Percentiles rank a stretch among this genome's conserved stretches.
Evolutionary conservation across 2,113 vertebrate genomes (phyloP).

Genomic region (Etia nguti): DNA sequence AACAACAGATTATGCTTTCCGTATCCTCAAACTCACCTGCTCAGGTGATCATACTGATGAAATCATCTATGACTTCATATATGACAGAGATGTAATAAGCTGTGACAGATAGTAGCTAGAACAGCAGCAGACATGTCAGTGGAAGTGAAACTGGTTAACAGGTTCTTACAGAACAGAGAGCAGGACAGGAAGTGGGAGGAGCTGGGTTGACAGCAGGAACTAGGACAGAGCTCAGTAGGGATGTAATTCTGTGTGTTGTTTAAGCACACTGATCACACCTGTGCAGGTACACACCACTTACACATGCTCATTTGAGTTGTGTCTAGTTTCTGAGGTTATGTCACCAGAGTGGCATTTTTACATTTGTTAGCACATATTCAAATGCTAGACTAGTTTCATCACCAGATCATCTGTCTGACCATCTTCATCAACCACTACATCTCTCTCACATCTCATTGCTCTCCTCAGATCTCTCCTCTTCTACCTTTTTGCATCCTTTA

Average conservation of each 20-base stretch:
- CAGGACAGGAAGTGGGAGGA: background rate
- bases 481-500: background rate
- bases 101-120: background rate
- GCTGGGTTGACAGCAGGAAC: background rate
- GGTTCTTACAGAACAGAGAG: background rate
- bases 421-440: background rate
- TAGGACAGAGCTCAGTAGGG: background rate
- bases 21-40: background rate
- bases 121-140: background rate
- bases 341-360: background rate
- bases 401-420: background rate
- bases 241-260: background rate
- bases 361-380: background rate
- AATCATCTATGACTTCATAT: background rate
- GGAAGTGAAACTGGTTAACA: background rate
- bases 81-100: background rate
- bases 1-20: background rate
- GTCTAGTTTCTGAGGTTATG: background rate
- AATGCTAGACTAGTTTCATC: background rate
- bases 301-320: background rate
- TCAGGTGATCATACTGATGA: background rate
- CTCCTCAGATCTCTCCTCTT: background rate
- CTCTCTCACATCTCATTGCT: background rate
- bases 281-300: background rate
- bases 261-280: background rate